Conservation (phyloP, 2,797 vertebrate genomes). For the Artibeus jamaicensis region DNA sequence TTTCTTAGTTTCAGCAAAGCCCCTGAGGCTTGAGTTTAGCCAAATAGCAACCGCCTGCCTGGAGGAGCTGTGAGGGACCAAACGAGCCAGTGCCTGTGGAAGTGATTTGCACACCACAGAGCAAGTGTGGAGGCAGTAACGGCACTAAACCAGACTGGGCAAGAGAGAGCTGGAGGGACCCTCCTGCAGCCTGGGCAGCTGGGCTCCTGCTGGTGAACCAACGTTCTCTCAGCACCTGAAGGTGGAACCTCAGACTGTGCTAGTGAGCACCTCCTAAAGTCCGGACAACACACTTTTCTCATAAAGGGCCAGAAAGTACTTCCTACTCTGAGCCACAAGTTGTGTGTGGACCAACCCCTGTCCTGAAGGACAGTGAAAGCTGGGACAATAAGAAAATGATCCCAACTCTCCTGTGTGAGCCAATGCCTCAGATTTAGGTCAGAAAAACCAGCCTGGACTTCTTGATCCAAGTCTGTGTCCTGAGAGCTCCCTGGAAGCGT, state of each 20-base stretch:
- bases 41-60: not conserved
- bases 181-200: accelerated
- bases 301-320: not conserved
- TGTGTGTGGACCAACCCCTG: too few species aligned
- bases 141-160: not conserved
- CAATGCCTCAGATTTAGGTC: not conserved
- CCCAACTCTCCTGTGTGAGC: not conserved
- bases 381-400: not conserved
- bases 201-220: not conserved
- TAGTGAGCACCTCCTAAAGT: not conserved
- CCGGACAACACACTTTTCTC: not conserved
- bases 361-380: not conserved
- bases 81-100: not conserved
- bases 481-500: not conserved
- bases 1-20: not conserved
- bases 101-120: not conserved
- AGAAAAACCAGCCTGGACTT: not conserved
- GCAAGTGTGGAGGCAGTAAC: not conserved
- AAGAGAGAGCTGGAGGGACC: not conserved
- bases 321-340: not conserved
- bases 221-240: not conserved
- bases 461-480: not conserved
- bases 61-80: not conserved
- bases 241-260: not conserved
- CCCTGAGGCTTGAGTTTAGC: not conserved